These are phyloP conservation scores for Tribolium castaneum DNA, from an alignment of 1,140 invertebrate genomes.

Conservation along the genomic window DNA sequence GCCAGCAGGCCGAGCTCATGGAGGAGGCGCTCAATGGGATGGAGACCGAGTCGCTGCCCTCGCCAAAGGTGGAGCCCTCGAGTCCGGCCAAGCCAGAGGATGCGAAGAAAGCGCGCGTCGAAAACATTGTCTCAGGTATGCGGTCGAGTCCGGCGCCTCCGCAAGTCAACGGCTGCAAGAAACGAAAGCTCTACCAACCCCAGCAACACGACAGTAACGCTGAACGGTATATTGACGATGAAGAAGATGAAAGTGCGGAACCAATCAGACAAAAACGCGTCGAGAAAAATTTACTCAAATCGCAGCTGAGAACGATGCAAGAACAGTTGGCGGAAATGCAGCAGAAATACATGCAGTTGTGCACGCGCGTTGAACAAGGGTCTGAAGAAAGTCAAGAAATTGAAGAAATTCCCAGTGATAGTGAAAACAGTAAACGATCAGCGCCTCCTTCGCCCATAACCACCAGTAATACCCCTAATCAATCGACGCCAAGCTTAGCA, in stretches of 20 bases:
- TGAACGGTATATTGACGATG: slow-evolving; percentile 79
- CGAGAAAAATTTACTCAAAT: slow-evolving; percentile 85
- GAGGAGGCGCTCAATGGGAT: slow-evolving; percentile 74
- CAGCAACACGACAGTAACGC: slow-evolving; percentile 88
- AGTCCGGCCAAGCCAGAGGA: slow-evolving; percentile 71
- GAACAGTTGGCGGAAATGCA: slow-evolving; percentile 91
- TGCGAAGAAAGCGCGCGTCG: slow-evolving; percentile 90
- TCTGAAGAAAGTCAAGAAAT: slow-evolving; percentile 76
- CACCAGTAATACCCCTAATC: slow-evolving; percentile 69
- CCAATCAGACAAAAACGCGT: slow-evolving; percentile 84
- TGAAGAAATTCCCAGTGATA: slow-evolving; percentile 77
- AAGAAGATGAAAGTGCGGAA: slow-evolving; percentile 79
- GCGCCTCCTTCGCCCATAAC: slow-evolving; percentile 71
- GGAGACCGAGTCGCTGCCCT: slow-evolving; percentile 77
- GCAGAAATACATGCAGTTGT: slow-evolving; percentile 88
- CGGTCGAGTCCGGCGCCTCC: slow-evolving; percentile 81
- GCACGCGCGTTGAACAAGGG: slow-evolving; percentile 83
- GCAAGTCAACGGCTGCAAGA: slow-evolving; percentile 91
- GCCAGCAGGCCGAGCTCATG: slow-evolving; percentile 66
- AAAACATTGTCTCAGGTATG: slow-evolving; percentile 95
- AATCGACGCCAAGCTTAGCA: slow-evolving; percentile 71
- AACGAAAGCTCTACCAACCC: slow-evolving; percentile 96
- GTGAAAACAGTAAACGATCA: slow-evolving; percentile 70
- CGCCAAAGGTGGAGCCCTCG: slow-evolving; percentile 76
- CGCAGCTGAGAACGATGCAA: slow-evolving; percentile 87